Base-by-base conservation (phyloP, 2,113 vertebrate species). In the Tympanuchus pallidicinctus region DNA sequence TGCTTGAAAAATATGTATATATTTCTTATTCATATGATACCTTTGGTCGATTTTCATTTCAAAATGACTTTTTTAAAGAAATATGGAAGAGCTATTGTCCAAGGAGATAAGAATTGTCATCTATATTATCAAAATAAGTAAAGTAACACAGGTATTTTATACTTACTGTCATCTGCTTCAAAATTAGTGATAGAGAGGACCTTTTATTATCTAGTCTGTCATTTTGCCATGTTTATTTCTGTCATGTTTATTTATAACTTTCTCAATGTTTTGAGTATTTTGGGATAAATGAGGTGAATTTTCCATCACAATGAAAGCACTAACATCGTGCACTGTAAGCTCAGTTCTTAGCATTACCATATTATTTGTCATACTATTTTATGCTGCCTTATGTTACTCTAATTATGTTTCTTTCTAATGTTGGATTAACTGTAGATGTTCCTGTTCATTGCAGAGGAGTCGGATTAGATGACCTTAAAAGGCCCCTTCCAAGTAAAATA, bases 151-250 rank as follows among this genome's bases (percentile, higher is more conserved):
- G 73, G 67, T 16, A 89, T 82, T 88, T 90, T 88, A 63, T 50
- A 71, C 21, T 71, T 28, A 40, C 79, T 66, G n/a, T 88, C 76
- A 92, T 34, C 42, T 63, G 52, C 54, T 67, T 16, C 89, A 67
- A 88, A 93, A 81, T 91, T 84, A 82, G 65, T 82, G 52, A 88
- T 45, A 82, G 64, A 84, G 78, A 78, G 40, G 59, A 90, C 7
- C 36, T 95, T 91, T 83, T 89, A 93, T 92, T 95, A 95, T 80
- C 82, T 91, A 88, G 82, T 94, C 82, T 76, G 42, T 90, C 89
- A 94, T 91, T 25, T 87, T 92, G 63, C 42, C 63, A 82, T 85
- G 48, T 73, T 85, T 82, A 67, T 79, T 70, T 32, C 85, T 70
- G 15, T 43, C 6, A 45, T 85, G 48, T 63, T 85, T 84, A 67